These are phyloP conservation scores for Antigone vipio DNA, from an alignment of 2,113 vertebrate species.

Conservation along the genomic window DNA sequence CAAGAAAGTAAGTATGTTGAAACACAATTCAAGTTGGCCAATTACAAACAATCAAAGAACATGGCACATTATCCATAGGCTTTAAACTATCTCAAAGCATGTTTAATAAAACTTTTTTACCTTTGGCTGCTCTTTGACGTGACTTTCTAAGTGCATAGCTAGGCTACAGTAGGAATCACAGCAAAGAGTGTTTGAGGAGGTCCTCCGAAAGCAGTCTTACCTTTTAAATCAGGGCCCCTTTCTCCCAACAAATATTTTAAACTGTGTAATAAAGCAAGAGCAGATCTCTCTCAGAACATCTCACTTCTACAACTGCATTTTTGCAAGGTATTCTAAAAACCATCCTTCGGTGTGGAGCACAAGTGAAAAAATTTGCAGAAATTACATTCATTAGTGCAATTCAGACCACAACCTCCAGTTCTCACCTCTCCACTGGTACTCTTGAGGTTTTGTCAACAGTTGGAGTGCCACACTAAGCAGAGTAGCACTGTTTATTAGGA, in stretches of 20 bases:
- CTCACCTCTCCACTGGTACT: background rate
- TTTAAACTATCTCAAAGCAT: background rate
- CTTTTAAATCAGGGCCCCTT: background rate
- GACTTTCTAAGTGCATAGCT: background rate
- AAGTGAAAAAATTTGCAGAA: background rate
- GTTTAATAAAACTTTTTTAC: background rate
- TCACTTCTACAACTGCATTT: background rate
- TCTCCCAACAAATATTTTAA: background rate
- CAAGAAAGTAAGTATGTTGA: background rate
- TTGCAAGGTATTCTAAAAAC: background rate
- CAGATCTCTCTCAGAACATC: background rate
- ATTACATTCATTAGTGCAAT: background rate
- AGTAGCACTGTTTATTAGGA: background rate
- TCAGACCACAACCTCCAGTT: background rate
- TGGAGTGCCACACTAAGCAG: background rate
- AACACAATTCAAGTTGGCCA: background rate
- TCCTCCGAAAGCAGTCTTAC: background rate
- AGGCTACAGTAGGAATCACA: background rate
- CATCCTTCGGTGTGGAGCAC: background rate
- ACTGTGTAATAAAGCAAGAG: background rate
- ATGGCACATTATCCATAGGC: accelerated
- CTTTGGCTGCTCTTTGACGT: background rate
- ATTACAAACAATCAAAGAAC: background rate
- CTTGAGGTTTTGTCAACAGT: background rate
- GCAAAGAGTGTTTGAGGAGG: background rate